These are phyloP conservation scores for Limnephilus auricula DNA, from an alignment of 2,888 invertebrate genomes.

Conservation along the genomic window DNA sequence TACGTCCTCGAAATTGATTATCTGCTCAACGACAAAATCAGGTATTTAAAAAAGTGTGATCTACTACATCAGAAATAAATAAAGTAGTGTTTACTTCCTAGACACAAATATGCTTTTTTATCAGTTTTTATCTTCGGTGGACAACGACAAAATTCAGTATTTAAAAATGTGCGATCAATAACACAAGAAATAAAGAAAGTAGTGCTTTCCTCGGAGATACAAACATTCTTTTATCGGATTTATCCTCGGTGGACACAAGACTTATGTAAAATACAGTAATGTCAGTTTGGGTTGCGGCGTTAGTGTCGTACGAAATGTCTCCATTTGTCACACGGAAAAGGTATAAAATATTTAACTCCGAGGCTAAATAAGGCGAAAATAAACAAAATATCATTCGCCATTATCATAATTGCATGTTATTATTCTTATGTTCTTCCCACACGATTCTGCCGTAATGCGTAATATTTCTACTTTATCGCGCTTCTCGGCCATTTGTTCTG, in stretches of 20 bases:
- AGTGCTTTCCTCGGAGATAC: too few relatives aligned
- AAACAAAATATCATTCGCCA: slow-evolving; percentile 55
- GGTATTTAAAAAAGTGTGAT: too few relatives aligned
- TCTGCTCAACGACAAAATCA: too few relatives aligned
- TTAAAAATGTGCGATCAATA: too few relatives aligned
- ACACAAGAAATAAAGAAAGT: too few relatives aligned
- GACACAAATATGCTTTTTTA: too few relatives aligned
- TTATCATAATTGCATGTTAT: slow-evolving; percentile 66
- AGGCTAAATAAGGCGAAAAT: slow-evolving; percentile 36
- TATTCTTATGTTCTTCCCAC: slow-evolving; percentile 62
- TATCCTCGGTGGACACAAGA: background rate
- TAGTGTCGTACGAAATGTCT: slow-evolving; percentile 10
- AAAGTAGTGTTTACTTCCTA: too few relatives aligned
- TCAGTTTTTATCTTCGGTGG: too few relatives aligned
- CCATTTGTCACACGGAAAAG: slow-evolving; percentile 11
- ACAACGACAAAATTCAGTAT: too few relatives aligned
- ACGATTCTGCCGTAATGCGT: slow-evolving; percentile 63
- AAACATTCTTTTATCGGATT: too few relatives aligned
- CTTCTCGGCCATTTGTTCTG: slow-evolving; percentile 60
- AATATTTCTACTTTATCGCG: slow-evolving; percentile 64
- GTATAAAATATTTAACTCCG: background rate
- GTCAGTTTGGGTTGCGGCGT: background rate
- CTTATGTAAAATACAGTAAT: slow-evolving; percentile 10
- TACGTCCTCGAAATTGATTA: too few relatives aligned
- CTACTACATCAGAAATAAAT: too few relatives aligned